Evolutionary conservation across 2,113 vertebrate species (phyloP), one percentile per base, ranked within the genome.

Genomic region (Heterocephalus glaber): DNA sequence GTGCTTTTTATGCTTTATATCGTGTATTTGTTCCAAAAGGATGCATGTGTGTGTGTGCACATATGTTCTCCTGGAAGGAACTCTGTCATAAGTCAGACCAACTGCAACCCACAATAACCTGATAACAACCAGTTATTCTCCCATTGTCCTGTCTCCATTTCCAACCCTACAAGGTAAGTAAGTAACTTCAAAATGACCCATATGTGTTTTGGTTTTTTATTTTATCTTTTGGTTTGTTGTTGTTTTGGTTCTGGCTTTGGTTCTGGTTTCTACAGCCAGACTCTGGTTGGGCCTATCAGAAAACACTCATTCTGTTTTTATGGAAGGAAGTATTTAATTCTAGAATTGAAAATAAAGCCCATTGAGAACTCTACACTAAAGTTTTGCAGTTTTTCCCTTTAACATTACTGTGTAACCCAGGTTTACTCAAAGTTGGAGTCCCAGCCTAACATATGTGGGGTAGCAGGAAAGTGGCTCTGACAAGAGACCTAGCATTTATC

Each of bases 361-460:
- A 49, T 35, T 65, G 35, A 85, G 44, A 76, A 47, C 5, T 28
- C 24, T 47, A 76, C 28, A 16, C 4, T 47, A 4, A 11, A 35
- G 47, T 10, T 70, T 4, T 47, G 41, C 16, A 85, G 11, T 22
- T 65, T 65, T 65, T 3, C 17, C 19, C 30, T 85, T 63, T 49
- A 49, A 65, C 28, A 41, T 11, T 41, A 24, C 26, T 10, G 1
- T 41, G 17, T 20, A 54, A 41, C 1, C n/a, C 10, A 44, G 3
- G 0, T 58, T 12, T 22, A 16, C 54, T 56, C 44, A 94, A 89
- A 68, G 4, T 16, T 52, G 4, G 12, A 92, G 26, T 79, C 41
- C n/a, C 4, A n/a, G 4, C 3, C 76, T 9, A 11, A 13, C 3
- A 5, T 38, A 66, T 1, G 0, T 8, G 1, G 1, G 4, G 4